phyloP scores from a whole-genome alignment of 2,113 vertebrate species.

The Hystrix cristata region DNA sequence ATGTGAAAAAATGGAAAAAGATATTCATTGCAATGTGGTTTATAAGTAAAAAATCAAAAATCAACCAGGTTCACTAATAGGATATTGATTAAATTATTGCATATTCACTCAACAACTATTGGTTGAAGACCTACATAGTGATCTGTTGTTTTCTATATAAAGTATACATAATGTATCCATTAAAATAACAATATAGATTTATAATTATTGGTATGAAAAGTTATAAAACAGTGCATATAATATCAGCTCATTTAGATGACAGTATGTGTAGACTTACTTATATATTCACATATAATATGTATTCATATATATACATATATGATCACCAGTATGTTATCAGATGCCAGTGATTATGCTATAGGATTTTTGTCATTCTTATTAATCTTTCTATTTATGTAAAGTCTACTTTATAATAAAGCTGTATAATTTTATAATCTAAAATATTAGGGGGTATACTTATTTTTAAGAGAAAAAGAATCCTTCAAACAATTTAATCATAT shows the following conservation, averaged over 20 bases:
- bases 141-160: not conserved
- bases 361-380: not conserved
- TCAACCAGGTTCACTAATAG: not conserved
- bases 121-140: not conserved
- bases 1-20: not conserved
- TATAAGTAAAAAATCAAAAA: constrained; percentile 31
- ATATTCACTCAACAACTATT: constrained; percentile 9
- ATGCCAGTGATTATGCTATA: not conserved
- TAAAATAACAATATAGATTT: constrained; percentile 36
- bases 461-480: constrained; percentile 60
- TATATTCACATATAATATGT: not conserved
- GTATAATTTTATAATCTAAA: constrained; percentile 44
- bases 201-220: constrained; percentile 36
- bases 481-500: constrained; percentile 72
- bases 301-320: not conserved
- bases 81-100: not conserved
- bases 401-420: constrained; percentile 49
- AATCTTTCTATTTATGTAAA: constrained; percentile 37
- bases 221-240: not conserved
- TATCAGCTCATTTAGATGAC: constrained; percentile 43
- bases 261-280: not conserved
- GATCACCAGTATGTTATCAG: not conserved
- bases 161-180: not conserved
- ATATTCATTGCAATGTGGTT: not conserved
- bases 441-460: constrained; percentile 10